Conservation (phyloP, 2,113 vertebrate species). For the Herpailurus yagouaroundi region DNA sequence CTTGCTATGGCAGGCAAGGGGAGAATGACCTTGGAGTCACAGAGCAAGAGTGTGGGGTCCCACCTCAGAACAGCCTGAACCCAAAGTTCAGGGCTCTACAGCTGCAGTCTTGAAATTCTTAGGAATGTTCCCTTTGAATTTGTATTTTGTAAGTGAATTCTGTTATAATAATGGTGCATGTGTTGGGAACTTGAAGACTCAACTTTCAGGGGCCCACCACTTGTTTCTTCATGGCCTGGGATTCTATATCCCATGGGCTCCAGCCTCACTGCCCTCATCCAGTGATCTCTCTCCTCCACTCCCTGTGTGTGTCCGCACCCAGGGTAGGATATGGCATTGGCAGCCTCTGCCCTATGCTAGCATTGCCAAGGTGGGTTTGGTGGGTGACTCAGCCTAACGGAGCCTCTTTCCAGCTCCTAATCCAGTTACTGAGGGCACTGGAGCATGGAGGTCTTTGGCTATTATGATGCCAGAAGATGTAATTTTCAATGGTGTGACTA, state of each 20-base stretch:
- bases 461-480: not conserved
- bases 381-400: not conserved
- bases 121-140: not conserved
- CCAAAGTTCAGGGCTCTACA: not conserved
- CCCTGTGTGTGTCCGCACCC: accelerated
- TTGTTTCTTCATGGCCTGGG: not conserved
- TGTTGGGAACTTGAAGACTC: not conserved
- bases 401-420: not conserved
- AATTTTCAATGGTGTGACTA: not conserved
- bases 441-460: not conserved
- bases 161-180: not conserved
- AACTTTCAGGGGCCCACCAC: accelerated
- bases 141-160: not conserved
- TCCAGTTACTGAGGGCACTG: not conserved
- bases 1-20: accelerated
- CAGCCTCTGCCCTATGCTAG: not conserved
- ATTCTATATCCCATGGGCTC: accelerated
- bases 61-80: not conserved
- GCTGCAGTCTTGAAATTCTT: not conserved
- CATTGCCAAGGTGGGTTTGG: not conserved
- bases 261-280: not conserved
- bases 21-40: not conserved
- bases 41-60: not conserved
- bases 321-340: too few relatives aligned
- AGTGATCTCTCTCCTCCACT: not conserved